Conservation (phyloP, 2,888 invertebrate species). For the Orthosia incerta region DNA sequence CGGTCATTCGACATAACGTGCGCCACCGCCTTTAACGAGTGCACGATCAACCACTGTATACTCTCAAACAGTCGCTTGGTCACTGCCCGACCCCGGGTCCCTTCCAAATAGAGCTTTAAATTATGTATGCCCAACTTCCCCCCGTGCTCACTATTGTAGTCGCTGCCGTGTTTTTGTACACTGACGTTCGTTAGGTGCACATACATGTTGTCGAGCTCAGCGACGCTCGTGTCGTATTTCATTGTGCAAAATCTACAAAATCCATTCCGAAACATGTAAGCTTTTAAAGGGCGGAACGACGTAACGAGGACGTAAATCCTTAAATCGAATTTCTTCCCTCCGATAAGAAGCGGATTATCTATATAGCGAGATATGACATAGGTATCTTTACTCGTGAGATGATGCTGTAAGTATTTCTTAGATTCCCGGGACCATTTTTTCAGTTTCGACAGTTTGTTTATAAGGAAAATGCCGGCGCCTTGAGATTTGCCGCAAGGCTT, state of each 20-base stretch:
- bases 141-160: conserved; percentile 97
- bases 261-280: conserved; percentile 97
- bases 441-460: no score
- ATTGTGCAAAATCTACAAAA: conserved; percentile 99
- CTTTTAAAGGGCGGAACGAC: conserved; percentile 88
- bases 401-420: no score
- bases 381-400: conserved; percentile 93
- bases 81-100: conserved; percentile 90
- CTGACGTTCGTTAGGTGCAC: conserved; percentile 94
- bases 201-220: conserved; percentile 96
- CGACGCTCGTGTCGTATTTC: conserved; percentile 96
- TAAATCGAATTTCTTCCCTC: no score
- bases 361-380: no score
- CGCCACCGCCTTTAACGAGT: conserved; percentile 92
- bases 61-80: no score
- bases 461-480: conserved; percentile 80
- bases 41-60: no score
- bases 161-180: conserved; percentile 95
- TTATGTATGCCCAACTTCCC: conserved; percentile 98
- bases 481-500: conserved; percentile 98
- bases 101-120: conserved; percentile 96
- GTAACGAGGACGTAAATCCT: no score
- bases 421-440: no score
- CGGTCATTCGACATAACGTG: conserved; percentile 97
- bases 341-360: no score